These are phyloP conservation scores for Trissolcus basalis DNA, from an alignment of 1,140 invertebrate genomes.

Conservation along the genomic window DNA sequence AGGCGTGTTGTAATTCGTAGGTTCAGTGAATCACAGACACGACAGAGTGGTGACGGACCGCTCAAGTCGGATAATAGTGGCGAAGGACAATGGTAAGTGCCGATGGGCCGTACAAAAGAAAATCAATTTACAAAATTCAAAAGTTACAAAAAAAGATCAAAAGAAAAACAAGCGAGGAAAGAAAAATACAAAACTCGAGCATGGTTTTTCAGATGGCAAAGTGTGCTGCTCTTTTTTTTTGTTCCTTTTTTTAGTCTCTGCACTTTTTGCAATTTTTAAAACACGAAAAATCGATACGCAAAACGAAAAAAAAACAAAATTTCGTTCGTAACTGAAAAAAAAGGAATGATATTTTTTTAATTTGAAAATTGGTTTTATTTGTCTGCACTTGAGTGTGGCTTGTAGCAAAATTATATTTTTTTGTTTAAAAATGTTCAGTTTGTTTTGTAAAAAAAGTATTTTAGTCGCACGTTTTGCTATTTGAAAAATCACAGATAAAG, in stretches of 20 bases:
- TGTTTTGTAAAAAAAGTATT: no score
- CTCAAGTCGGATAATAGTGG: constrained; percentile 74
- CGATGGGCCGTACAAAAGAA: constrained; percentile 60
- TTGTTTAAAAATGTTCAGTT: no score
- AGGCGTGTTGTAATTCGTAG: constrained; percentile 74
- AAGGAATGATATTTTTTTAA: no score
- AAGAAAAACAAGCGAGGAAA: constrained; percentile 20
- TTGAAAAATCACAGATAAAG: no score
- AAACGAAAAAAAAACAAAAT: no score
- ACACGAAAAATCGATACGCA: not conserved
- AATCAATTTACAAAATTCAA: constrained; percentile 18
- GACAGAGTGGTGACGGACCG: constrained; percentile 73
- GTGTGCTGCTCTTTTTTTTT: not conserved
- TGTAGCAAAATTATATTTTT: no score
- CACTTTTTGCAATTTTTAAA: not conserved
- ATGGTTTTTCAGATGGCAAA: constrained; percentile 15
- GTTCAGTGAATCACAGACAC: constrained; percentile 75
- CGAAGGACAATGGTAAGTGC: constrained; percentile 75
- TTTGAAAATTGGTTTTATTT: constrained; percentile 3
- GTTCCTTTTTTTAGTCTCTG: not conserved
- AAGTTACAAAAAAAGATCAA: not conserved
- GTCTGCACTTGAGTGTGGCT: not conserved
- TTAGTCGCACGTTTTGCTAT: no score
- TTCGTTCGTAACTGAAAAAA: no score
- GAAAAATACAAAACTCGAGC: not conserved